Percentiles rank a stretch among this genome's conserved stretches.
These are phyloP conservation scores for Neoniphon sammara DNA, from an alignment of 2,797 vertebrate species.

Conservation along the genomic window DNA sequence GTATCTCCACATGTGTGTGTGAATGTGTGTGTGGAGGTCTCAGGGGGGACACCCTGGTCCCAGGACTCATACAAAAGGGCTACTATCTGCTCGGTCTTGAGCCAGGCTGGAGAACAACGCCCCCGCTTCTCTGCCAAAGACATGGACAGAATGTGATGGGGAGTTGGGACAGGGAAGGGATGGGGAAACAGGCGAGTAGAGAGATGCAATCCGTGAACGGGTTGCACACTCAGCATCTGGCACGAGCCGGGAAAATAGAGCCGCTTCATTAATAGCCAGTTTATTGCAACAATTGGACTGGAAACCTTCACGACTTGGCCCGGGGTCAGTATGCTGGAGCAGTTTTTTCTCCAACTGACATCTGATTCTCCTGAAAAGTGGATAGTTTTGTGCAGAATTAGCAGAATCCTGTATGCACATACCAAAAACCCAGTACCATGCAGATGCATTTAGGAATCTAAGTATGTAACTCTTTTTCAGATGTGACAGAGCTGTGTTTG, in stretches of 20 bases:
- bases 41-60: conserved; percentile 12
- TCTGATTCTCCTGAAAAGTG: conserved; percentile 11
- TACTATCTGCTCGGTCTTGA: conserved; percentile 40
- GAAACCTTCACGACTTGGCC: conserved; percentile 53
- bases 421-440: conserved; percentile 4
- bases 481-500: neutral
- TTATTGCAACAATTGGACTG: conserved; percentile 63
- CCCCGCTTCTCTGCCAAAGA: conserved; percentile 46
- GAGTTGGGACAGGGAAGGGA: conserved; percentile 27
- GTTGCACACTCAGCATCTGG: conserved; percentile 65
- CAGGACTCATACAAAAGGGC: conserved; percentile 37
- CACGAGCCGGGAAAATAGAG: conserved; percentile 41
- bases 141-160: conserved; percentile 50
- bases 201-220: conserved; percentile 36
- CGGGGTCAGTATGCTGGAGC: conserved; percentile 2
- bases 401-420: neutral
- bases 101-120: conserved; percentile 36
- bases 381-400: conserved; percentile 17
- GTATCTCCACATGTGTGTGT: neutral
- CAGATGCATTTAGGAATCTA: conserved; percentile 39
- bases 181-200: conserved; percentile 58
- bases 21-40: neutral
- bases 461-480: neutral
- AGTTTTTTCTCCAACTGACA: conserved; percentile 42
- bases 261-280: conserved; percentile 44